These are phyloP conservation scores for Apamea crenata DNA, from an alignment of 2,888 invertebrate genomes.

Conservation along the genomic window DNA sequence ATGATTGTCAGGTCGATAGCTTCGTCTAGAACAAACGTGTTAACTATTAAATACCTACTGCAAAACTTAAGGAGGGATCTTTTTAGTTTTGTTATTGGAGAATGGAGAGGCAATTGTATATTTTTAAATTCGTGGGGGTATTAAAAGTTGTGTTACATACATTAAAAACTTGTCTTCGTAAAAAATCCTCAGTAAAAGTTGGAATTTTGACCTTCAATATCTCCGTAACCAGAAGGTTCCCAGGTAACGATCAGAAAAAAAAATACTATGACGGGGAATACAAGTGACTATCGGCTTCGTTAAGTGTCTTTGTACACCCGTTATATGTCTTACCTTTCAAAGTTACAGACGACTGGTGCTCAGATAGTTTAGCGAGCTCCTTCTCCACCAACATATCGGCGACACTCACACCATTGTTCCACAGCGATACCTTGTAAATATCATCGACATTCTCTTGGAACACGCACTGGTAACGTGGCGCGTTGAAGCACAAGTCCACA, in stretches of 20 bases:
- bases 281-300: too few species aligned
- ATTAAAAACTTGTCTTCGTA: neutral
- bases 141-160: neutral
- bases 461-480: constrained; percentile 90
- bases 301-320: too few species aligned
- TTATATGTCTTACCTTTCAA: constrained; percentile 79
- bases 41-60: neutral
- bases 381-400: constrained; percentile 87
- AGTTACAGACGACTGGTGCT: constrained; percentile 82
- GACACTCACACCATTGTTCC: constrained; percentile 86
- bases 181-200: neutral
- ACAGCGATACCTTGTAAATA: constrained; percentile 87
- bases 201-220: neutral
- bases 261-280: too few species aligned
- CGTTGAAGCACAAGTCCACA: constrained; percentile 91
- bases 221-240: neutral
- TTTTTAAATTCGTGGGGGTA: neutral
- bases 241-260: neutral
- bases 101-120: neutral
- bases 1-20: constrained; percentile 87
- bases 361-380: constrained; percentile 83
- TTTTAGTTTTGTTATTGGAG: neutral
- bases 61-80: neutral
- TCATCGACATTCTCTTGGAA: constrained; percentile 88
- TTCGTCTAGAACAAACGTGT: constrained; percentile 80